Evolutionary conservation across 2,797 vertebrate species (phyloP).

Genomic region (Halcyon chelicuti): DNA sequence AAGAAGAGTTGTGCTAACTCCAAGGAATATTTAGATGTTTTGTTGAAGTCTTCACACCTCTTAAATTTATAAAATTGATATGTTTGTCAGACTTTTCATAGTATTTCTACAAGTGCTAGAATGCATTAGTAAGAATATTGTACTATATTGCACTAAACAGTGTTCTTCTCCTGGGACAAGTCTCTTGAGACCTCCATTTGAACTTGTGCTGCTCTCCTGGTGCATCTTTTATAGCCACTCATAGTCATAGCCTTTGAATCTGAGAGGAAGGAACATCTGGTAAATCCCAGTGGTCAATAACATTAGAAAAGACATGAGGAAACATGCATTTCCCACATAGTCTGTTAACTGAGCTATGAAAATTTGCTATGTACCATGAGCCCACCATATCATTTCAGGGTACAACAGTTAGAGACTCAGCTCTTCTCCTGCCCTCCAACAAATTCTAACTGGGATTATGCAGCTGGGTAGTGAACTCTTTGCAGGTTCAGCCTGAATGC

Average conservation of each 20-base stretch:
- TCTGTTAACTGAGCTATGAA: not conserved
- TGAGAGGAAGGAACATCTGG: conserved; percentile 5
- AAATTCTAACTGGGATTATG: not conserved
- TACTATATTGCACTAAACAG: not conserved
- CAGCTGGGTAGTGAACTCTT: not conserved
- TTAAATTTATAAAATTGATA: not conserved
- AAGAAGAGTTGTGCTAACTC: not conserved
- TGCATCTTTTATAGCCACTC: not conserved
- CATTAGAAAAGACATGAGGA: not conserved
- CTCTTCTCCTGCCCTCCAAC: not conserved
- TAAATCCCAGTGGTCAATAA: not conserved
- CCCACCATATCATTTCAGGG: not conserved
- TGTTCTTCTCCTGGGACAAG: not conserved
- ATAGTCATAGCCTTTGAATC: not conserved
- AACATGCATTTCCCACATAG: not conserved
- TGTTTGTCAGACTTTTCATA: not conserved
- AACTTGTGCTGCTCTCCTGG: not conserved
- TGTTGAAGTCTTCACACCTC: not conserved
- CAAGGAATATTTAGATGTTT: not conserved
- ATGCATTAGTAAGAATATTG: not conserved
- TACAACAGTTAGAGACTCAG: not conserved
- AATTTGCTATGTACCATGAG: not conserved
- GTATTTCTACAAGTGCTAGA: not conserved
- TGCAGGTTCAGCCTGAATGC: not conserved
- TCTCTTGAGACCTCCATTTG: not conserved